A percentile compares a stretch with the other conserved stretches of the same genome.
phyloP scores from a whole-genome alignment of 2,797 vertebrate species.

The Ispidina picta region DNA sequence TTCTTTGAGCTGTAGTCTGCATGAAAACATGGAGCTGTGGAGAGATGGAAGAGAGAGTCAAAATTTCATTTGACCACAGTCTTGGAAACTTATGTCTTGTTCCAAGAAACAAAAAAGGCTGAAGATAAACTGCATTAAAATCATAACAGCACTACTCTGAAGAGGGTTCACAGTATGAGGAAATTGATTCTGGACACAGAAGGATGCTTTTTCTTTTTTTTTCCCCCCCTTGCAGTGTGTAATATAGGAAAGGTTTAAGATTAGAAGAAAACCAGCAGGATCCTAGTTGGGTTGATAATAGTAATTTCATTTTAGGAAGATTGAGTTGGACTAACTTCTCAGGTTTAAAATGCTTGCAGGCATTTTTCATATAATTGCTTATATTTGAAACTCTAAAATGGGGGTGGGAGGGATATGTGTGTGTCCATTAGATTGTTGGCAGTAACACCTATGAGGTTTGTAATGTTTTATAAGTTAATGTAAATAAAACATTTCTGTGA shows the following conservation, averaged over 20 bases:
- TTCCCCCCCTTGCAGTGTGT: background rate
- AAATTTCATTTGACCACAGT: background rate
- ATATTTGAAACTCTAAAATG: background rate
- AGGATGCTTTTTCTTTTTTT: background rate
- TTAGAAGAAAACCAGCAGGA: background rate
- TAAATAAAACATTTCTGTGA: background rate
- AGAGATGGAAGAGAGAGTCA: background rate
- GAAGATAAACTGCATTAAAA: background rate
- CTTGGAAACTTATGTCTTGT: background rate
- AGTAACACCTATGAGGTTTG: background rate
- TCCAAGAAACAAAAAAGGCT: background rate
- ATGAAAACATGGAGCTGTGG: background rate
- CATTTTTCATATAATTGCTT: background rate
- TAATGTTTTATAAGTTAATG: background rate
- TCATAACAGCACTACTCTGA: background rate
- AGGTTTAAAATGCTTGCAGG: background rate
- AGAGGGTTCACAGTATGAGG: background rate
- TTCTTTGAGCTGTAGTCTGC: background rate
- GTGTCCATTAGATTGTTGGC: background rate
- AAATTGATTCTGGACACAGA: background rate
- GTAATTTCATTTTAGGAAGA: background rate
- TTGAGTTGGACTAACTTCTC: background rate
- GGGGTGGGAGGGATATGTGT: rapidly evolving
- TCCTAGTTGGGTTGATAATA: background rate
- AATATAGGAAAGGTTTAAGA: background rate